These are phyloP conservation scores for Byasa hedistus DNA, from an alignment of 2,888 invertebrate species.

Conservation along the genomic window DNA sequence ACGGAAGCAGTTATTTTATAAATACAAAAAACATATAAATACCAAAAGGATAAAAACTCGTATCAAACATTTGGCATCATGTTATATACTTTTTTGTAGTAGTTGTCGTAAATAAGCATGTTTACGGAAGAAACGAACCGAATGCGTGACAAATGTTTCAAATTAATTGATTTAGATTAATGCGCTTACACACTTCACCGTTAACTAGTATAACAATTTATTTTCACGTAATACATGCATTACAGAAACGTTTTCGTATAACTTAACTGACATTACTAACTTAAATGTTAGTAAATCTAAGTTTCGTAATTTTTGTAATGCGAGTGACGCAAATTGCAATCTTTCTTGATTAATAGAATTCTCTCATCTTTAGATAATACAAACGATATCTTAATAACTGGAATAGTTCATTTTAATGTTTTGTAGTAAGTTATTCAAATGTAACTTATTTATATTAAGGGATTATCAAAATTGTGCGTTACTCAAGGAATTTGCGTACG, in stretches of 20 bases:
- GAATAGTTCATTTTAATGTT: no score
- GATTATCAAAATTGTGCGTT: no score
- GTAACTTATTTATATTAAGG: no score
- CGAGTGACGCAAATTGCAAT: not conserved
- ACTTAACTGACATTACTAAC: not conserved
- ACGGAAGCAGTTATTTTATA: no score
- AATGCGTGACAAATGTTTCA: constrained; percentile 2
- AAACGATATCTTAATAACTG: no score
- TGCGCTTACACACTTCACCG: not conserved
- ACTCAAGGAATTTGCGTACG: no score
- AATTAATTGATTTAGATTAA: constrained; percentile 6
- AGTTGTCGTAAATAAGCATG: not conserved
- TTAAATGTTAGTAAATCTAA: not conserved
- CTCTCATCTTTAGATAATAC: no score
- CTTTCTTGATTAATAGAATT: not conserved
- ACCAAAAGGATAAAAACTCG: no score
- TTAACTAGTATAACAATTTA: constrained; percentile 8
- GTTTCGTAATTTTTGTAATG: not conserved
- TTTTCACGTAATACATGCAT: not conserved
- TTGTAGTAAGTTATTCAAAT: no score
- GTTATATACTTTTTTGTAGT: no score
- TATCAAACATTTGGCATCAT: no score
- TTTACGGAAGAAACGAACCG: not conserved
- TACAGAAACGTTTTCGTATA: not conserved
- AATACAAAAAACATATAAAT: no score